Evolutionary conservation across 2,113 vertebrate species (phyloP), one percentile per base, ranked within the genome.

Genomic region (Tympanuchus pallidicinctus): DNA sequence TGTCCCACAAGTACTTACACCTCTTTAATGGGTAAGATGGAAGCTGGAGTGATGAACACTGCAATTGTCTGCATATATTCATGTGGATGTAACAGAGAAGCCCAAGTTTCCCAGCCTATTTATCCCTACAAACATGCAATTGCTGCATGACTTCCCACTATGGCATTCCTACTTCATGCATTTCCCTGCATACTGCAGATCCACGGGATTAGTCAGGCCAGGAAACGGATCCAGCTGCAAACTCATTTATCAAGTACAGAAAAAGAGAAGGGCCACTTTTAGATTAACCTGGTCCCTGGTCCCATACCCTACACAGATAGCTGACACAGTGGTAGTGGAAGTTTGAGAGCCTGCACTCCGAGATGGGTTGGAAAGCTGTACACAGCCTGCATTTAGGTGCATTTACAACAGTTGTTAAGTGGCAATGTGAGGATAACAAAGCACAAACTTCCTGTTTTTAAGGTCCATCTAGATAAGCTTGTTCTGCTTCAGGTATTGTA

Each of bases 181-280:
- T 60, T 47, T 6, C n/a, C 27, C 16, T 0, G 0, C 3, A 3
- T 38, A 42, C 83, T 5, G 0, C 9, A 19, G n/a, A 52, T 27
- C n/a, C 64, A 43, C 2, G 0, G 2, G 28, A 6, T 81, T 65
- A 19, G 52, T 45, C 2, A 5, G 22, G 43, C 3, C 34, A 22
- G 59, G 70, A 38, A 21, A 7, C 28, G 25, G 82, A 11, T 70
- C 56, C 63, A 89, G 59, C 87, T 85, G 52, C 25, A 85, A 34
- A 52, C 19, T 64, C 0, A 0, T 10, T 75, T 63, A 24, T 48
- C 17, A 66, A 17, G 22, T 15, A 70, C 61, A 56, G 56, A 13
- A 70, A 70, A 28, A 16, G 75, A 74, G 18, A 60, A 76, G 10
- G 4, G 8, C 7, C 77, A 6, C 5, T 92, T 56, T 71, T 13